Evolutionary conservation across 2,888 invertebrate genomes (phyloP).

Genomic region (Hedya salicella): DNA sequence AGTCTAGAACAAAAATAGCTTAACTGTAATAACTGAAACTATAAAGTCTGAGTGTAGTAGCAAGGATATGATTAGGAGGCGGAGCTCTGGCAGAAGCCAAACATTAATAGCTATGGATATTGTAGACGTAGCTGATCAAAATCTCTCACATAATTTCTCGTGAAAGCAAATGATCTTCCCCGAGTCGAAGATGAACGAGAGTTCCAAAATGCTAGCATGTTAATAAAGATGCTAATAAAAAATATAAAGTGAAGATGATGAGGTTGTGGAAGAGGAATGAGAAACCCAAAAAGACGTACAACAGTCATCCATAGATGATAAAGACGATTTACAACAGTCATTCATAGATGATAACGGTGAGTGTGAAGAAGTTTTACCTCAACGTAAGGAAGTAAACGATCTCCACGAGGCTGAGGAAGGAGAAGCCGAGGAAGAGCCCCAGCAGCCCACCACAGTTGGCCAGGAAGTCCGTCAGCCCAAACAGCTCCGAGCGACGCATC

Average conservation of each 20-base stretch:
- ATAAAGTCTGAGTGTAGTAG: too few relatives aligned
- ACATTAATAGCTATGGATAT: too few relatives aligned
- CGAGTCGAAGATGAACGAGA: too few relatives aligned
- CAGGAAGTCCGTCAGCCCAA: slow-evolving; percentile 83
- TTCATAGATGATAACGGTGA: too few relatives aligned
- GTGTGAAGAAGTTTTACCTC: slow-evolving; percentile 10
- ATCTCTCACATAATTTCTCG: too few relatives aligned
- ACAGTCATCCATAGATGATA: slow-evolving; percentile 76
- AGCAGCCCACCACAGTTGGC: slow-evolving; percentile 85
- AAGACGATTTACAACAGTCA: slow-evolving; percentile 55
- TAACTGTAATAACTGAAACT: background rate
- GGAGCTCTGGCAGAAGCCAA: too few relatives aligned
- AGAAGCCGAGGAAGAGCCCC: slow-evolving; percentile 85
- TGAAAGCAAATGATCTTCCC: too few relatives aligned
- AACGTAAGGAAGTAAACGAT: slow-evolving; percentile 77
- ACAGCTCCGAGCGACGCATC: slow-evolving; percentile 83
- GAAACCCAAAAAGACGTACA: slow-evolving; percentile 73
- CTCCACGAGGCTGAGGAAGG: slow-evolving; percentile 84
- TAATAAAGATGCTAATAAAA: too few relatives aligned
- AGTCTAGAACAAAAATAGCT: slow-evolving; percentile 13
- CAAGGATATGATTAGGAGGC: too few relatives aligned
- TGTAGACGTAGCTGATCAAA: too few relatives aligned
- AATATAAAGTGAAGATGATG: background rate
- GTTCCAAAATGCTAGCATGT: too few relatives aligned
- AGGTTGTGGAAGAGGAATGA: background rate